Conservation (phyloP, 2,113 vertebrate species). For the Seriola quinqueradiata region DNA sequence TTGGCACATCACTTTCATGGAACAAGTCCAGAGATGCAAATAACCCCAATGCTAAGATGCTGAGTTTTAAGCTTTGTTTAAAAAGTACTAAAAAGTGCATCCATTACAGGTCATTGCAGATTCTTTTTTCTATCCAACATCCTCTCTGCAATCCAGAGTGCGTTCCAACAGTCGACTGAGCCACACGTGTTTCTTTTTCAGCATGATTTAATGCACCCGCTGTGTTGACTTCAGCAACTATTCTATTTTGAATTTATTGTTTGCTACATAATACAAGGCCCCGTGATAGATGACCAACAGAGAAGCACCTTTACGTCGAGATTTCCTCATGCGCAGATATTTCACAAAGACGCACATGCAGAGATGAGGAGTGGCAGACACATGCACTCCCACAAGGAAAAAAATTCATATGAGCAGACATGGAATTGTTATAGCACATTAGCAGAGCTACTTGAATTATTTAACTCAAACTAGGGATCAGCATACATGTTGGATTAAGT, state of each 20-base stretch:
- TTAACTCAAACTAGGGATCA: too few relatives aligned
- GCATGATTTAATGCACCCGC: slow-evolving; percentile 4
- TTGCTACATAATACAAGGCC: neutral
- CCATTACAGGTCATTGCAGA: slow-evolving; percentile 7
- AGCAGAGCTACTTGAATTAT: too few relatives aligned
- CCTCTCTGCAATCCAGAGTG: neutral
- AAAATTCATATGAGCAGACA: neutral
- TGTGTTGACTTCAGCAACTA: slow-evolving; percentile 4
- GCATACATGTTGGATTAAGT: neutral
- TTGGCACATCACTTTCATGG: slow-evolving; percentile 32
- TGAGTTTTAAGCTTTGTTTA: slow-evolving; percentile 27
- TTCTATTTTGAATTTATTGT: neutral
- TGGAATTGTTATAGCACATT: too few relatives aligned
- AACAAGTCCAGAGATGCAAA: slow-evolving; percentile 38
- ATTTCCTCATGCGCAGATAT: neutral
- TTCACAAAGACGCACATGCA: neutral
- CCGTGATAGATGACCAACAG: neutral
- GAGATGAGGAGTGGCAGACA: neutral
- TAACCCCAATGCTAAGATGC: slow-evolving; percentile 6
- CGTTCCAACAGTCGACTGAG: neutral
- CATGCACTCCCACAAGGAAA: neutral
- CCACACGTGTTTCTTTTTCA: neutral
- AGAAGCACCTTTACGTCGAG: neutral
- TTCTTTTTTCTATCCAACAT: neutral
- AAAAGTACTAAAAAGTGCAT: slow-evolving; percentile 7